Conservation (phyloP, 64 coral and sea anemone genomes). For the Montipora efflorescens region DNA sequence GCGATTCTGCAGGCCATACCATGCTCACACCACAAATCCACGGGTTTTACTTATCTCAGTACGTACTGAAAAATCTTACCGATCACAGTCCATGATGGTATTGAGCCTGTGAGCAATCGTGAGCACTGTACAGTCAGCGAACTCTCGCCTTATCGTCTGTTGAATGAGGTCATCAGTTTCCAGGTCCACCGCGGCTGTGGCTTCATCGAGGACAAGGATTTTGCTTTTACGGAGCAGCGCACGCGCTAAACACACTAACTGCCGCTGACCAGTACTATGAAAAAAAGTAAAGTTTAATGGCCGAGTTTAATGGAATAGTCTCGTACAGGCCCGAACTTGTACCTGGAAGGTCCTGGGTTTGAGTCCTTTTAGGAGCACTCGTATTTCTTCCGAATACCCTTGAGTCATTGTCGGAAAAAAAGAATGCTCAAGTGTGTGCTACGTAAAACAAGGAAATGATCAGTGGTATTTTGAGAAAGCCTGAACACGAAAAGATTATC, state of each 20-base stretch:
- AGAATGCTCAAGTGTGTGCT: no score
- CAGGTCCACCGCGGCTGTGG: slow-evolving; percentile 89
- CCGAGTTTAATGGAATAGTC: no score
- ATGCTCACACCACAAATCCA: no score
- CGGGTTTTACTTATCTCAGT: not conserved
- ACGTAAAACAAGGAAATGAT: no score
- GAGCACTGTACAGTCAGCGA: slow-evolving; percentile 89
- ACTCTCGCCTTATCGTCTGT: slow-evolving; percentile 91
- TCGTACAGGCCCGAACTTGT: no score
- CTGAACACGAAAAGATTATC: no score
- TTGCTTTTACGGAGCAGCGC: slow-evolving; percentile 85
- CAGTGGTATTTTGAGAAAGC: no score
- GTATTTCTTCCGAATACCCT: no score
- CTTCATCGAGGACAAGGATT: slow-evolving; percentile 89
- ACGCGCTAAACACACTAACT: slow-evolving; percentile 89
- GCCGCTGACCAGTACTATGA: slow-evolving; percentile 83
- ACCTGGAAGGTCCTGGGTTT: no score
- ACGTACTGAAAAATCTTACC: slow-evolving; percentile 47
- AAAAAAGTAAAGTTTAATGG: not conserved
- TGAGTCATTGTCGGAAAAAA: no score
- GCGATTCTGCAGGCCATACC: no score
- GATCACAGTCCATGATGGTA: slow-evolving; percentile 89
- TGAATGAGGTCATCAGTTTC: slow-evolving; percentile 98
- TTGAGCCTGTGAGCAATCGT: slow-evolving; percentile 92
- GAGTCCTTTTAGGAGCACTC: no score